Base-by-base conservation (phyloP, 1,140 invertebrate genomes). In the Ridgeia piscesae region DNA sequence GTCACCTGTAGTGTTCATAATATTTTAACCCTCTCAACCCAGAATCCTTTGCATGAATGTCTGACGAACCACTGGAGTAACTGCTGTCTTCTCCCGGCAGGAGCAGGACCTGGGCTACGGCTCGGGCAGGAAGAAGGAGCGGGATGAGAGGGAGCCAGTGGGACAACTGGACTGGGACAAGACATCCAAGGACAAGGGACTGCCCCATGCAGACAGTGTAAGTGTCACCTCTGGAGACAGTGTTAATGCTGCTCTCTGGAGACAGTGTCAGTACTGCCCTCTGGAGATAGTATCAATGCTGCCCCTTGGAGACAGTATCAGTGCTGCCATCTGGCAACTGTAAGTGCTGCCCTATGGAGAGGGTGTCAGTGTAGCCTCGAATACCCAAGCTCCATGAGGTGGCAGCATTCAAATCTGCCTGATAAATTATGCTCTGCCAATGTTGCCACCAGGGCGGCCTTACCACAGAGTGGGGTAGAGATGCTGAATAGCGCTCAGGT, bases 91-190 rank as follows among this genome's bases (percentile, higher is more conserved):
- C 27, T 17, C 8, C 58, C 27, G 11, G 58, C 2, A 77, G 58
- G 58, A 77, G 58, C 89, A 95, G 95, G 95, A 95, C 91, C 95
- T 94, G 92, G 95, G 95, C 33, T 95, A 95, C 94, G 95, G 95
- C 8, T 95, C 95, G 42, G 93, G 58, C 31, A 35, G 92, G 6
- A 91, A 48, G 92, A 92, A 92, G 34, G 48, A 92, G 35, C 35
- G 27, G 6, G 33, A 35, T 27, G 42, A 42, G 11, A 33, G 42
- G 35, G 89, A 92, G 34, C 34, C 34, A 33, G 91, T 92, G 34
- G 42, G 91, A 34, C 42, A 91, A 17, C 33, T 92, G 1, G 92
- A 92, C 31, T 92, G 92, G 92, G 42, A 91, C 9, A 91, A 91
- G 91, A 77, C 58, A 31, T 9, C 17, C 17, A 77, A 77, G 58